Evolutionary conservation across 2,888 invertebrate genomes (phyloP), one percentile per base, ranked within the genome.

Genomic region (Melolontha melolontha): DNA sequence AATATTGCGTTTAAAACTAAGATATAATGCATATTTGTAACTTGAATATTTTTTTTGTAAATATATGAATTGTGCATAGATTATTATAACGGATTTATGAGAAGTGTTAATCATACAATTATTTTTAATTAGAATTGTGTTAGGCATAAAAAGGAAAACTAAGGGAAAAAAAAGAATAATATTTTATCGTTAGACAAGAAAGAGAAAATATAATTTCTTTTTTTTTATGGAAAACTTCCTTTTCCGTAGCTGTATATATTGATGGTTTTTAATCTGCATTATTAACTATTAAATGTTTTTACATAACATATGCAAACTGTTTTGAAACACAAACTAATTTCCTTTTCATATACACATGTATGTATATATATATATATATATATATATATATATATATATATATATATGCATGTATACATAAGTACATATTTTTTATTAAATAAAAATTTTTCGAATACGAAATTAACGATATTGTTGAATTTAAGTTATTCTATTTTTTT

Each of bases 11-110:
- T 76, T 74, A 68, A 71, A 70, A 69, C 70, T 70, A 70, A 69
- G 72, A 70, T 71, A 71, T 72, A 72, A 70, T 73, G 78, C 80
- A 79, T 79, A 78, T 74, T 78, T 79, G 79, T 80, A 81, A 78
- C 79, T 80, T 78, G 75, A 78, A 76, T 81, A 80, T 80, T 79
- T 77, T 34, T 79, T 83, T 81, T 83, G 82, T 83, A 82, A 78
- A 83, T 83, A 83, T 79, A 80, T 79, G 78, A 82, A 82, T 80
- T 83, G 82, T 83, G 82, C 82, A 83, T 83, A 82, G 81, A 82
- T 81, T 80, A 81, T 79, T 79, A 80, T 78, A 82, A 79, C 79
- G 80, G 80, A 80, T 81, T 81, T 82, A 81, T 80, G 78, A 82
- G 29, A 80, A 82, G 79, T 81, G 80, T 82, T 81, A 80, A 80